Evolutionary conservation across 2,888 invertebrate genomes (phyloP), one percentile per base, ranked within the genome.

Genomic region (Agapetus fuscipes): DNA sequence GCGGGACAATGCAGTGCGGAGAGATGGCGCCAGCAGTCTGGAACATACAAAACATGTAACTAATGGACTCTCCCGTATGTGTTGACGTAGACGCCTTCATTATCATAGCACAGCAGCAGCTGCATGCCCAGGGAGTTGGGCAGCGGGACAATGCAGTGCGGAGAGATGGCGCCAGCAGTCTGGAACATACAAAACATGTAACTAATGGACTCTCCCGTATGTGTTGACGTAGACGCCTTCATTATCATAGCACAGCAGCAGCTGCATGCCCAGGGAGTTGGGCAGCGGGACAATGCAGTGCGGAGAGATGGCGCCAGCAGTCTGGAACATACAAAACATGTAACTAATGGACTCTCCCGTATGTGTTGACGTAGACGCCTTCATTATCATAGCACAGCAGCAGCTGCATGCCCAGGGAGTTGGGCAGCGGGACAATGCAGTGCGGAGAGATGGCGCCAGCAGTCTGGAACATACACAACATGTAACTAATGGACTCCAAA

Each of bases 251-350:
- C 98, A 99, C 50, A 99, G 75, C 53, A 99, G 74, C 51, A 99
- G 76, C 64, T 98, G 96, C 81, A 97, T 91, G 48, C 98, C 98
- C 64, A 94, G 94, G 49, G 95, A 94, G 66, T 97, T 96, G 44
- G 98, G 98, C 62, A 99, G 79, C 52, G 97, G 93, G 53, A 99
- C 97, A 62, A 99, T 98, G 66, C 97, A 97, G 70, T 99, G 98
- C 49, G 98, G 98, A 57, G 85, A 81, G 61, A 99, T 94, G 52
- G 90, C 85, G 62, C 86, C 87, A 74, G 93, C 91, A 65, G 84
- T 87, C 89, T 91, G 70, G 45, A 70, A n/a, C n/a, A n/a, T n/a
- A n/a, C n/a, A n/a, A n/a, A n/a, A n/a, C n/a, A n/a, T n/a, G n/a
- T n/a, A n/a, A n/a, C n/a, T n/a, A n/a, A n/a, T n/a, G n/a, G 37